Base-by-base conservation (phyloP, 2,888 invertebrate species). In the Itoplectis maculator region DNA sequence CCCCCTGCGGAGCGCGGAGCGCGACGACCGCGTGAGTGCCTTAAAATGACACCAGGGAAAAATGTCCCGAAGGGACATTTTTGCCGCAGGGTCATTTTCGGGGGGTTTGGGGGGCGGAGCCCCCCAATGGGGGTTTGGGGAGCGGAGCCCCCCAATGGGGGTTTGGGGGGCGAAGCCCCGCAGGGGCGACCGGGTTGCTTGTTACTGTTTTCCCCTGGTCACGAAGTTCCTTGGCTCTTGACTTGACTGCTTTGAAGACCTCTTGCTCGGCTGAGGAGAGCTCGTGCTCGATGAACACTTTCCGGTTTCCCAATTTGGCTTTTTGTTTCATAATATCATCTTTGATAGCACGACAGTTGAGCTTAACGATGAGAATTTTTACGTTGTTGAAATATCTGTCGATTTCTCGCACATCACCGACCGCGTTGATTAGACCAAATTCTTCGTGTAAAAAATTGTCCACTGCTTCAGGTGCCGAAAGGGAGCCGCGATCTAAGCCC, bases 201-300 rank as follows among this genome's bases (percentile, higher is more conserved):
- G n/a, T n/a, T n/a, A 72, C 65, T 2, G 11, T 13, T 13, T 20
- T 63, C 13, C 79, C 79, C 9, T 61, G 20, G 7, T 20, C 51
- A 65, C 54, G 72, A 6, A 51, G 51, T 13, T 61, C 63, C 20
- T 59, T 70, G 0, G 79, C 65, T 37, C 51, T 72, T 3, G 18
- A n/a, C 15, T 63, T 59, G 20, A 72, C 23, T 18, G 35, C 13
- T 11, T 54, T 72, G 70, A 65, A 72, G 1, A 72, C 51, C 15
- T 61, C 61, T 8, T 23, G 61, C 15, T 79, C 72, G 4, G 40
- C n/a, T 5, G 49, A 29, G 0, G 79, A 59, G 2, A 79, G 11
- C 15, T 79, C 73, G 29, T 59, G 70, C 13, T 79, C 51, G 15
- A 79, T 79, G 54, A 23, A 79, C 0, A 79, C 56, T 51, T 79